A percentile compares a stretch with the other conserved stretches of the same genome.
Conservation (phyloP, 2,888 invertebrate genomes). For the Eubasilissa splendida region DNA sequence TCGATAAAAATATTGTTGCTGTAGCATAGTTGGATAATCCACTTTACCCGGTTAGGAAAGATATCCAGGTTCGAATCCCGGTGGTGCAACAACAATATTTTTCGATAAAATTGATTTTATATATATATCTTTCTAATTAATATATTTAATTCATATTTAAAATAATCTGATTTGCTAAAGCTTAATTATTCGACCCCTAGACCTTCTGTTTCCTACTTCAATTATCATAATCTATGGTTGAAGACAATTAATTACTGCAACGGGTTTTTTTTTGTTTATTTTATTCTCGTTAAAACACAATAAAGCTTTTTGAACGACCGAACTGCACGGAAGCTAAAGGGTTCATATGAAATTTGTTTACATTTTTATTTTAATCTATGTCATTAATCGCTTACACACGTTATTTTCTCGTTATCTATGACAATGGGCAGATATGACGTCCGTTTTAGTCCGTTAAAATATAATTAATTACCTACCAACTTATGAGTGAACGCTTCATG, state of each 20-base stretch:
- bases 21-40: too few relatives aligned
- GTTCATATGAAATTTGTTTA: constrained; percentile 46
- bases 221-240: constrained; percentile 50
- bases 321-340: constrained; percentile 31
- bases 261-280: constrained; percentile 37
- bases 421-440: constrained; percentile 15
- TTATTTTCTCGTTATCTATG: constrained; percentile 29
- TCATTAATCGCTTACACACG: constrained; percentile 47
- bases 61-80: too few relatives aligned
- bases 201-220: constrained; percentile 8
- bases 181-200: background rate
- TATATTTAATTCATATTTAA: background rate
- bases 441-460: constrained; percentile 61
- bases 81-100: too few relatives aligned
- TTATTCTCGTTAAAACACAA: constrained; percentile 16
- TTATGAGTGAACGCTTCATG: background rate
- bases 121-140: too few relatives aligned
- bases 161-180: background rate
- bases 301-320: constrained; percentile 5
- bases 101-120: too few relatives aligned
- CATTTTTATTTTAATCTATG: constrained; percentile 44
- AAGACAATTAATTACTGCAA: constrained; percentile 29
- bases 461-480: constrained; percentile 65
- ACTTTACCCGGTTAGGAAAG: too few relatives aligned
- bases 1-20: too few relatives aligned